These are phyloP conservation scores for Pyrochroa serraticornis DNA, from an alignment of 2,888 invertebrate genomes.

Conservation along the genomic window DNA sequence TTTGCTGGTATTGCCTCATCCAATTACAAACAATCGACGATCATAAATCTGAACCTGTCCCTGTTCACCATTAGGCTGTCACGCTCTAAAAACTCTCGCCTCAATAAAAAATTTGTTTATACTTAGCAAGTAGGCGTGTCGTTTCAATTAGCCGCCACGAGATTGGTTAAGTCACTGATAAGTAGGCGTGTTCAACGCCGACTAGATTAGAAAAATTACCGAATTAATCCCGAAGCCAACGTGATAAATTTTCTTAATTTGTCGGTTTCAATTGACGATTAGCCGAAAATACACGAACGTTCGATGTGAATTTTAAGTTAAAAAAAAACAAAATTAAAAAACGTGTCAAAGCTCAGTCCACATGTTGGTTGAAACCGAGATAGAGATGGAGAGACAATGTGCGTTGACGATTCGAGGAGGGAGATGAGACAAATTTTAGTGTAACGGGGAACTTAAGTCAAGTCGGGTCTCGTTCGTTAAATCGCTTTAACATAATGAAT, in stretches of 20 bases:
- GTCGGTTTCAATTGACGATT: background rate
- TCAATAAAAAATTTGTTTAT: slow-evolving; percentile 16
- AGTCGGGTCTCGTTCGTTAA: background rate
- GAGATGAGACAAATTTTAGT: slow-evolving; percentile 24
- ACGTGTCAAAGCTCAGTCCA: background rate
- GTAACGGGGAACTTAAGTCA: background rate
- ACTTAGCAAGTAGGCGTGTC: slow-evolving; percentile 24
- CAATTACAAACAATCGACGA: too few species aligned
- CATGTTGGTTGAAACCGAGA: background rate
- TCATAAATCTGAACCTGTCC: too few species aligned
- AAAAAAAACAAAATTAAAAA: slow-evolving; percentile 6
- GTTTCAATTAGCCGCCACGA: slow-evolving; percentile 3
- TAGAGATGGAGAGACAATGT: background rate
- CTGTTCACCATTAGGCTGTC: slow-evolving; percentile 1
- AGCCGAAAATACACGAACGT: too few species aligned
- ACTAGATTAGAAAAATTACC: slow-evolving; percentile 17
- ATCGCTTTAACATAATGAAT: slow-evolving; percentile 24
- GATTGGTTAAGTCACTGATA: slow-evolving; percentile 27
- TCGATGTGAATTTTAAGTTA: background rate
- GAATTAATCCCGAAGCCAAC: slow-evolving; percentile 13
- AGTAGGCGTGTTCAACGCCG: slow-evolving; percentile 27
- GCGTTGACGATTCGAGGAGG: slow-evolving; percentile 7
- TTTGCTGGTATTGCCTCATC: too few species aligned
- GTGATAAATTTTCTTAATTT: slow-evolving; percentile 8
- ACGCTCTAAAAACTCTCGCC: slow-evolving; percentile 7